These are phyloP conservation scores for Oenanthe melanoleuca DNA, from an alignment of 2,113 vertebrate genomes.

Conservation along the genomic window DNA sequence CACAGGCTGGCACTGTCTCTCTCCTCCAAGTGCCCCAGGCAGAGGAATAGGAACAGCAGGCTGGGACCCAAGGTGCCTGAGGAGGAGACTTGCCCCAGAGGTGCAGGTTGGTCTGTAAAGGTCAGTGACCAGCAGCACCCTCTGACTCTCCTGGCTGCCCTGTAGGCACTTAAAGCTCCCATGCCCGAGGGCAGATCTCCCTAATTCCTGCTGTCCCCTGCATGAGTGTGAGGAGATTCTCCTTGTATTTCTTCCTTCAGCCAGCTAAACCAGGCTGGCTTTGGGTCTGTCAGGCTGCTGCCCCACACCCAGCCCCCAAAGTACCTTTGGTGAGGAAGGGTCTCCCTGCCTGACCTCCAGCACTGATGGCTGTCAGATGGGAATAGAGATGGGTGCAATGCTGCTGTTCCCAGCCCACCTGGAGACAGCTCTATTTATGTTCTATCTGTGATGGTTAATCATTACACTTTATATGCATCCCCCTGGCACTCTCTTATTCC, in stretches of 20 bases:
- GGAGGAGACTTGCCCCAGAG: accelerated
- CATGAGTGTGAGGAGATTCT: accelerated
- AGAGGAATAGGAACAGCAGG: accelerated
- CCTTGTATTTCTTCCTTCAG: not conserved
- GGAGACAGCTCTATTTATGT: not conserved
- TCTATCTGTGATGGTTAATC: not conserved
- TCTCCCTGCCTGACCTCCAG: not conserved
- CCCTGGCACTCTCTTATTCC: not conserved
- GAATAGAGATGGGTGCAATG: not conserved
- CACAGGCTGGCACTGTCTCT: not conserved
- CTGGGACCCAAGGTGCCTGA: not conserved
- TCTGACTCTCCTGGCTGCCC: accelerated
- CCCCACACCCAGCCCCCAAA: accelerated
- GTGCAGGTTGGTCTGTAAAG: not conserved
- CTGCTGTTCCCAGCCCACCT: not conserved
- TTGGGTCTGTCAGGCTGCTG: not conserved
- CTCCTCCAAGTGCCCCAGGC: not conserved
- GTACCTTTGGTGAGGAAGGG: not conserved
- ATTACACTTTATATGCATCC: not conserved
- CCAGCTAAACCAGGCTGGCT: not conserved
- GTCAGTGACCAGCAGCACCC: accelerated
- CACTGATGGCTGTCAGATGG: not conserved
- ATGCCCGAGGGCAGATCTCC: not conserved
- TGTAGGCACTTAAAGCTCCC: not conserved
- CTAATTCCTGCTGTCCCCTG: not conserved